A percentile compares a stretch with the other conserved stretches of the same genome.
Evolutionary conservation across 2,888 invertebrate genomes (phyloP).

Genomic region (Cactoblastis cactorum): DNA sequence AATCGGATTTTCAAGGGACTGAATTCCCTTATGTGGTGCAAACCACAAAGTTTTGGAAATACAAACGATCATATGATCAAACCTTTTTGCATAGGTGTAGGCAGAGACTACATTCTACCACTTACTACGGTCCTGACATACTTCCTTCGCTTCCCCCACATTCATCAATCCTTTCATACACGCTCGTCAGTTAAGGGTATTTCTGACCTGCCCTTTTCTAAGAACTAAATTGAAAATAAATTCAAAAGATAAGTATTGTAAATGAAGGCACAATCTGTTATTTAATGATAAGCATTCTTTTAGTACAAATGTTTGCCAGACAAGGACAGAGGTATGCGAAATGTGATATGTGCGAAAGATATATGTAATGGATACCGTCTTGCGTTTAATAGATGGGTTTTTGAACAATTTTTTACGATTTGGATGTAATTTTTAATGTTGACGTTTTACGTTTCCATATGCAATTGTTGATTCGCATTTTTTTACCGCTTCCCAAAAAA

Average conservation of each 20-base stretch:
- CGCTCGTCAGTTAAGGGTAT: not conserved
- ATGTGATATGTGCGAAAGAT: conserved; percentile 21
- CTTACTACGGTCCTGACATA: too few relatives aligned
- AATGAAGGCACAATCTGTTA: conserved; percentile 7
- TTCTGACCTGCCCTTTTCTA: not conserved
- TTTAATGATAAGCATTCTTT: conserved; percentile 10
- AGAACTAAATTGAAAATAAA: not conserved
- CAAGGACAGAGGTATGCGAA: conserved; percentile 6
- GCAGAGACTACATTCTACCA: too few relatives aligned
- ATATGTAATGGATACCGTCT: conserved; percentile 25
- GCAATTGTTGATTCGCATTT: conserved; percentile 16
- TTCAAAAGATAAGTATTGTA: not conserved
- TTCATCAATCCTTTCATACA: not conserved
- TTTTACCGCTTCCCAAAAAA: not conserved
- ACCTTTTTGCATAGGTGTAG: too few relatives aligned
- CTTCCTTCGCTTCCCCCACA: too few relatives aligned
- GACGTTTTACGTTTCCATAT: conserved; percentile 27
- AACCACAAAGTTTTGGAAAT: too few relatives aligned
- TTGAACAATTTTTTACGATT: conserved; percentile 52
- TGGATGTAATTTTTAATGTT: conserved; percentile 50
- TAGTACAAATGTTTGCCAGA: conserved; percentile 9
- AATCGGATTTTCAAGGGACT: too few relatives aligned
- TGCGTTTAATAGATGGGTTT: conserved; percentile 28
- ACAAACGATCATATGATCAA: too few relatives aligned
- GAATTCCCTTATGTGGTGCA: too few relatives aligned